Base-by-base conservation (phyloP, 2,113 vertebrate species). In the Scartelaos histophorus region DNA sequence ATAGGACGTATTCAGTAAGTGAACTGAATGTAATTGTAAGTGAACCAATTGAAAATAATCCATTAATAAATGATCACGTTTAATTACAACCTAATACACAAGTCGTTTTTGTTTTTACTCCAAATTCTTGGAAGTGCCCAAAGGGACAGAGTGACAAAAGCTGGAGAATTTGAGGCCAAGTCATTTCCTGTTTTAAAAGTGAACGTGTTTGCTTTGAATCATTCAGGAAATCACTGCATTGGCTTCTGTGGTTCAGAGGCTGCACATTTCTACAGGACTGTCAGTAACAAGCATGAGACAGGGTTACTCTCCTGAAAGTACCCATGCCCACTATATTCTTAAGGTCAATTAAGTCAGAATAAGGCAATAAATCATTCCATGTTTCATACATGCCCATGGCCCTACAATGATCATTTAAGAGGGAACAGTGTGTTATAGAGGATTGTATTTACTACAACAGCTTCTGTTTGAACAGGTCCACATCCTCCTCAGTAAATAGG, bases 221-320 rank as follows among this genome's bases (percentile, higher is more conserved):
- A 6, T 82, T 87, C 85, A 90, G 93, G 93, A 94, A 93, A 92
- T 92, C 83, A 91, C 88, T 79, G 81, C 82, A 92, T 82, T 56
- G 64, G 76, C 79, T 71, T 60, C 69, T 73, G 74, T 78, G 83
- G 80, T 87, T 90, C 92, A 89, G 86, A 86, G 85, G 79, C 80
- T 12, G 80, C 75, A 86, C 84, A 88, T 90, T 89, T 84, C 81
- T 83, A 71, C 78, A 47, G 43, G 74, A 67, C 67, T 76, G 69
- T 82, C 71, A 54, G 76, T 66, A 47, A 74, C 80, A 80, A 69
- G 53, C 4, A 69, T 79, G 83, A 86, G 47, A 84, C 58, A 76
- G 61, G 64, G n/a, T 56, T 21, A 56, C 3, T 60, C 25, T 35
- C 60, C 66, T 74, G 67, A 68, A 74, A 51, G 78, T 76, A 65